Conservation (phyloP, 2,888 invertebrate species). For the Sarcophaga rosellei region DNA sequence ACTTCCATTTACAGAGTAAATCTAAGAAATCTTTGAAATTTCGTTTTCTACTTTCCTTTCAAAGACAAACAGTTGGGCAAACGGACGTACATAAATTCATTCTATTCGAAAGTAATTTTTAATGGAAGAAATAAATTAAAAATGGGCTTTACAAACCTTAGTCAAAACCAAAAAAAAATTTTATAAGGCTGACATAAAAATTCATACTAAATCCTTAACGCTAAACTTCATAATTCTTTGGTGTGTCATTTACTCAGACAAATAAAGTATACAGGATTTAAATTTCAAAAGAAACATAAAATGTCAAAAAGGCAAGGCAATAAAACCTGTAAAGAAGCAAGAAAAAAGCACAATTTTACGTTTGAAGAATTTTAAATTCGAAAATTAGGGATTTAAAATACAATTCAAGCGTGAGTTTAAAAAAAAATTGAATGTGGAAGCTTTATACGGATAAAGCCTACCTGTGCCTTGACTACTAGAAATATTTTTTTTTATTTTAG, state of each 20-base stretch:
- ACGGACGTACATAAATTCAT: too few relatives aligned
- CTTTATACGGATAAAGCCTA: not conserved
- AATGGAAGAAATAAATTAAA: too few relatives aligned
- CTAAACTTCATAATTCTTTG: not conserved
- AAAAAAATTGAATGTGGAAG: not conserved
- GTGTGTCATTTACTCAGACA: not conserved
- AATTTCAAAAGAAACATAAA: not conserved
- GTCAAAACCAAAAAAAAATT: too few relatives aligned
- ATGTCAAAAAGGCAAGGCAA: not conserved
- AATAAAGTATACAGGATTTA: slow-evolving; percentile 1
- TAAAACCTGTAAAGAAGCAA: not conserved
- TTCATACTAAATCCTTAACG: not conserved
- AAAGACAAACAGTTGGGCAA: too few relatives aligned
- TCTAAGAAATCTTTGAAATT: too few relatives aligned
- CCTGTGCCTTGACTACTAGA: not conserved
- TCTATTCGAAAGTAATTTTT: too few relatives aligned
- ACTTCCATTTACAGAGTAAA: too few relatives aligned
- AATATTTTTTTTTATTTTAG: not conserved
- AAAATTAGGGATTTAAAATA: slow-evolving; percentile 29
- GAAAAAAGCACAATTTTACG: slow-evolving; percentile 55
- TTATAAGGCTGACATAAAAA: too few relatives aligned
- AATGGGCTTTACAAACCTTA: too few relatives aligned
- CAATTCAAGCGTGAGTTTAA: slow-evolving; percentile 9
- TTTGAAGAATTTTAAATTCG: slow-evolving; percentile 49
- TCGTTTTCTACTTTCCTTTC: too few relatives aligned